Base-by-base conservation (phyloP, 2,113 vertebrate genomes). In the Coptodon bakossiorum region DNA sequence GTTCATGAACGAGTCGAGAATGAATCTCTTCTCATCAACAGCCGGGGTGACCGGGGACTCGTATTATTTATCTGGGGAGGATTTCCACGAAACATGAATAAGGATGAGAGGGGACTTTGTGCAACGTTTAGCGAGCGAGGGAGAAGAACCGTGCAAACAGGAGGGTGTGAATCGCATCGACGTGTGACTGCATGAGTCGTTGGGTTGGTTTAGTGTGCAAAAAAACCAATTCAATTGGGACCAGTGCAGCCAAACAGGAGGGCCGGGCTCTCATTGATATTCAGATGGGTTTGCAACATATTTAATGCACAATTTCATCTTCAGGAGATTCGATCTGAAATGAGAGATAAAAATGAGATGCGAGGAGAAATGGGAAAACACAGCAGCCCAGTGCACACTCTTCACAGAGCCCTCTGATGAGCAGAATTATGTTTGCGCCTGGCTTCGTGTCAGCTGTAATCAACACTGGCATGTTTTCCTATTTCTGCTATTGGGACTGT, bases 231-330 rank as follows among this genome's bases (percentile, higher is more conserved):
- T 84, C 85, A 89, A 66, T 48, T 50, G 87, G 83, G 89, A 36
- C 57, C 82, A 43, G n/a, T 16, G 63, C 13, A 27, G 24, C 45
- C 85, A 83, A 87, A 82, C 84, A 52, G 53, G 27, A 91, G 66
- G 29, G 57, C 79, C 1, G 1, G 57, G 50, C 56, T 76, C 87
- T 91, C 89, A 86, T 90, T 93, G 90, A 91, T 91, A 94, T 94
- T 89, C 90, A 92, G 87, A 88, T 84, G 71, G 79, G n/a, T 81
- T 81, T 38, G 84, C 80, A 87, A 88, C 80, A 87, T 82, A 92
- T 92, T 93, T 93, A 93, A 92, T 91, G 80, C 89, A 84, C 85
- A 90, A 88, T 91, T 92, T 92, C 24, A 91, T 93, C 87, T 90
- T 48, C 82, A 3, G 90, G 63, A 91, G 80, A 90, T 88, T 88